Base-by-base conservation (phyloP, 2,888 invertebrate species). In the Cremastobaeus sp. region DNA sequence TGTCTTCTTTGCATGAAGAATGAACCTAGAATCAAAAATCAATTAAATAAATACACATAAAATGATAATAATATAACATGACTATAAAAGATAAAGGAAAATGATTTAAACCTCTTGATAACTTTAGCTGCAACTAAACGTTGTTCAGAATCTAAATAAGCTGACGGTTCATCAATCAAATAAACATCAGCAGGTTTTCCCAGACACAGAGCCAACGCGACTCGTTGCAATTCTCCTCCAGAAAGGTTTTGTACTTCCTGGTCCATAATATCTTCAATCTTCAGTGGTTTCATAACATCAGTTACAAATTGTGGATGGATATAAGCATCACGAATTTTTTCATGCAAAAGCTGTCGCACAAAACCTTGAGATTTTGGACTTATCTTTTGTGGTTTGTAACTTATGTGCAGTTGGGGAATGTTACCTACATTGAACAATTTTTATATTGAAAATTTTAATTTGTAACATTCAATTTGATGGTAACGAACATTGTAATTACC, bases 341-440 rank as follows among this genome's bases (percentile, higher is more conserved):
- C 98, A 83, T 98, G 97, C 73, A 99, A 89, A 83, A 99, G 89
- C 84, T 95, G 94, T 43, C 97, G 92, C 2, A 99, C 99, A 71
- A 95, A 91, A 37, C 97, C 97, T 85, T 96, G 95, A 62, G 96
- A 96, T 89, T 97, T 99, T 2, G 99, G 99, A 78, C 98, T 98
- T 88, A 99, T 99, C 89, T 99, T 99, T 90, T 99, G 99, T 39
- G 99, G 99, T 89, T 99, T 99, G 91, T 99, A 99, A 88, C 98
- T 99, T 86, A 99, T 98, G 88, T 98, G 96, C 77, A 99, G 89
- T 82, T 95, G 93, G 0, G 99, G 99, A 72, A 96, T 90, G 77
- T 92, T 92, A 35, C 91, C 94, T 88, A 88, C 47, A 32, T n/a
- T 3, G 8, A 25, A 5, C 4, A 4, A 25, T 25, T 25, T 25